These are phyloP conservation scores for Ypsolopha sequella DNA, from an alignment of 2,888 invertebrate species.

Conservation along the genomic window DNA sequence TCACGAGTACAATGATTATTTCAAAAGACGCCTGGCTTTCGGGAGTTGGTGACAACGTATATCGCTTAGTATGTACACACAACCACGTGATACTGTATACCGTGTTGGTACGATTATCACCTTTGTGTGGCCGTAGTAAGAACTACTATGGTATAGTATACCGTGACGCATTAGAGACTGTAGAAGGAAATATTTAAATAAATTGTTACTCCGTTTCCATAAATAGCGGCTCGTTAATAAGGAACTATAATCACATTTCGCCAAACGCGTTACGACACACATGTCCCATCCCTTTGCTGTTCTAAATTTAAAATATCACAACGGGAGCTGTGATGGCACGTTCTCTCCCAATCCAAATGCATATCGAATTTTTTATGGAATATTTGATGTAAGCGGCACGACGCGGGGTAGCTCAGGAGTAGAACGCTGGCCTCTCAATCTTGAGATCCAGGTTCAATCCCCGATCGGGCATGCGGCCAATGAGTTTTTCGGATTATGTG, in stretches of 20 bases:
- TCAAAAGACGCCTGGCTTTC: slow-evolving; percentile 26
- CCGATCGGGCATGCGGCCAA: no score
- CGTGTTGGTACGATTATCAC: background rate
- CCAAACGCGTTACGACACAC: slow-evolving; percentile 65
- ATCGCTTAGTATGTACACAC: no score
- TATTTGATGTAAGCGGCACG: no score
- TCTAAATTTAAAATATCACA: slow-evolving; percentile 66
- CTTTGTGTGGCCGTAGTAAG: slow-evolving; percentile 15
- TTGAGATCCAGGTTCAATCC: no score
- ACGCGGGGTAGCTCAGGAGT: no score
- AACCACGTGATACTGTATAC: no score
- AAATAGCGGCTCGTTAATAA: slow-evolving; percentile 67
- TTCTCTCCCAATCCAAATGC: slow-evolving; percentile 34
- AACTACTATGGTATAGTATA: no score
- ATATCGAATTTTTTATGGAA: background rate
- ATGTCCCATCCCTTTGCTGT: slow-evolving; percentile 69
- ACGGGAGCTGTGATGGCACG: slow-evolving; percentile 48
- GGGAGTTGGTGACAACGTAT: background rate
- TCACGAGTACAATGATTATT: slow-evolving; percentile 59
- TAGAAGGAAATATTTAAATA: no score
- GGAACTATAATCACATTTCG: slow-evolving; percentile 68
- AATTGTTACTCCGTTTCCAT: slow-evolving; percentile 16
- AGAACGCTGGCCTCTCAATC: no score
- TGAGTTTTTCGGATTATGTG: no score
- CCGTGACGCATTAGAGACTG: no score